Evolutionary conservation across 2,797 vertebrate species (phyloP).

Genomic region (Toxotes lorentzi): DNA sequence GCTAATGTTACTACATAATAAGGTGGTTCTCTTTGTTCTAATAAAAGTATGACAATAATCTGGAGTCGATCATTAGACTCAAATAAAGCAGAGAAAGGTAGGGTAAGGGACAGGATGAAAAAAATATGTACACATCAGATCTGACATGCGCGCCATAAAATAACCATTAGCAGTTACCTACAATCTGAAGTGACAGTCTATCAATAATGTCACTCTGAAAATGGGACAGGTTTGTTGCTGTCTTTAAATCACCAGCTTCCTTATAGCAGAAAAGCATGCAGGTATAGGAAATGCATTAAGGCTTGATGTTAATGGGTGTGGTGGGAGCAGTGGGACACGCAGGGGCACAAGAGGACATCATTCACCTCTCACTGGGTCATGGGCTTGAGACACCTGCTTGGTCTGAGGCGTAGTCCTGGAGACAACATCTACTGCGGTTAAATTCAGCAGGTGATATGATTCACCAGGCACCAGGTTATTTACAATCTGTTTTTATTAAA

Average conservation of each 20-base stretch:
- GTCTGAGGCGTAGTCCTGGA: slow-evolving; percentile 12
- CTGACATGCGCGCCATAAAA: slow-evolving; percentile 89
- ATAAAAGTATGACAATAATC: slow-evolving; percentile 59
- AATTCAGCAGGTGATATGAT: slow-evolving; percentile 1
- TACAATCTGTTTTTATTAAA: slow-evolving; percentile 22
- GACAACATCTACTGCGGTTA: slow-evolving; percentile 18
- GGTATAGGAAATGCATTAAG: slow-evolving; percentile 86
- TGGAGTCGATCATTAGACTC: slow-evolving; percentile 58
- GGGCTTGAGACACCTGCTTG: slow-evolving; percentile 37
- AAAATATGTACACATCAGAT: slow-evolving; percentile 76
- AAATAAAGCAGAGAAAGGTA: slow-evolving; percentile 61
- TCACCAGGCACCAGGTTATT: background rate
- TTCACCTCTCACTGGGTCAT: slow-evolving; percentile 69
- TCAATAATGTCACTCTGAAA: slow-evolving; percentile 88
- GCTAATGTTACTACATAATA: slow-evolving; percentile 47
- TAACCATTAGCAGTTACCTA: slow-evolving; percentile 88
- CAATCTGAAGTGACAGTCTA: slow-evolving; percentile 88
- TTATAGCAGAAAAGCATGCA: slow-evolving; percentile 80
- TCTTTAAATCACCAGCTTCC: slow-evolving; percentile 87
- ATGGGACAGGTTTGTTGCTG: slow-evolving; percentile 91
- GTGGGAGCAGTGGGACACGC: slow-evolving; percentile 74
- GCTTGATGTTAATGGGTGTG: slow-evolving; percentile 79
- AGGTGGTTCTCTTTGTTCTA: slow-evolving; percentile 35
- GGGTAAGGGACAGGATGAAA: slow-evolving; percentile 19
- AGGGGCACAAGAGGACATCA: slow-evolving; percentile 70